These are phyloP conservation scores for Acholoe squamosa DNA, from an alignment of 2,888 invertebrate species.

Conservation along the genomic window DNA sequence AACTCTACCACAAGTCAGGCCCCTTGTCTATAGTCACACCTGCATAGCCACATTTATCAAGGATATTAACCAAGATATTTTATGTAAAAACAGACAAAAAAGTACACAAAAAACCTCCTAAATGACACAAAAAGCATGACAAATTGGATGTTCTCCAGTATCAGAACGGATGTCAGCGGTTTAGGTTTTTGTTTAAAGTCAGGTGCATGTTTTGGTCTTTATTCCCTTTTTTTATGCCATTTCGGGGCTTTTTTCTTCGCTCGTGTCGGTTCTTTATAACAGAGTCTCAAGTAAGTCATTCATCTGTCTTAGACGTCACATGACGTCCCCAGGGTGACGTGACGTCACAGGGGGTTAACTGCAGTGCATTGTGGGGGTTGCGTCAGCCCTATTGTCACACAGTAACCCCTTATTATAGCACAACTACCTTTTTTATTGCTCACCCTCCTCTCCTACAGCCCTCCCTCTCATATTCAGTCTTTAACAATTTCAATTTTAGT, in stretches of 20 bases:
- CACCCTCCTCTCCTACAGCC: neutral
- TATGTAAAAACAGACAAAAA: neutral
- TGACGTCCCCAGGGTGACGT: neutral
- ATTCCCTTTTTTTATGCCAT: neutral
- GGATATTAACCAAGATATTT: neutral
- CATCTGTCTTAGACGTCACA: neutral
- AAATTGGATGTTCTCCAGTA: constrained; percentile 8
- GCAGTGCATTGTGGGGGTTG: constrained; percentile 46
- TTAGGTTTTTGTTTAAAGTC: neutral
- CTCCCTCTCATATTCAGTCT: neutral
- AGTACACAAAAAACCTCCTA: neutral
- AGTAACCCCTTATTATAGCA: constrained; percentile 40
- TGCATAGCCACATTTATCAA: neutral
- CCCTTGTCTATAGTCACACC: neutral
- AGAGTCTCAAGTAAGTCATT: neutral
- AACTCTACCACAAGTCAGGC: neutral
- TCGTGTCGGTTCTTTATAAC: neutral
- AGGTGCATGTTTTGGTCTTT: neutral
- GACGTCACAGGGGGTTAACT: neutral
- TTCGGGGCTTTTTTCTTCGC: neutral
- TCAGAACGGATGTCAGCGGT: neutral
- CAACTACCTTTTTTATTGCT: neutral
- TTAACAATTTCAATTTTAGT: no score
- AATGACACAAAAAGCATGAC: neutral
- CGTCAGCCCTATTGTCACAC: constrained; percentile 18